Base-by-base conservation (phyloP, 2,797 vertebrate species). In the Notolepis coatsorum region DNA sequence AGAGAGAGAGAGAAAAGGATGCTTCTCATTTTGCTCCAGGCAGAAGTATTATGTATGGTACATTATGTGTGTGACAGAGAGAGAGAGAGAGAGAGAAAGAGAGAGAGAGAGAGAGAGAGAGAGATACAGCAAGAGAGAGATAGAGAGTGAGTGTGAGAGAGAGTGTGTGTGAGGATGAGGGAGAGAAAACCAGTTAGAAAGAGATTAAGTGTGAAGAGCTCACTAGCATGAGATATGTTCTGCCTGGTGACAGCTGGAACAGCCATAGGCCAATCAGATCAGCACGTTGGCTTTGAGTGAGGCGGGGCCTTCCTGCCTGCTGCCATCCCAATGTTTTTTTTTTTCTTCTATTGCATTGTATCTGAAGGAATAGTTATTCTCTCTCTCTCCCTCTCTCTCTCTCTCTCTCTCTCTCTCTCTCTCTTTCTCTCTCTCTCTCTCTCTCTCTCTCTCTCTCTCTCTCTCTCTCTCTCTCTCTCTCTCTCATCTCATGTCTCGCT, bases 231-330 rank as follows among this genome's bases (percentile, higher is more conserved):
- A 86, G 87, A 88, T 83, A 81, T 84, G 80, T 93, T 93, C 91
- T 94, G 93, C 92, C 93, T 93, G 87, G 92, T 93, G 91, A 94
- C 92, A 93, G 91, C 88, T 92, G 90, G 88, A 91, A 58, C 49
- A 82, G 76, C 77, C 64, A 72, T 41, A 43, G 80, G 81, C 92
- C 92, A 92, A 93, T 93, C 84, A 86, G 73, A 87, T 81, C 67
- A 61, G 62, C 67, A 39, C 38, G n/a, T 79, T 85, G 52, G 73
- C 28, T 84, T 80, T 84, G 81, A 89, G 75, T 71, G 73, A 90
- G 89, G 91, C 73, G 81, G 89, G n/a, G 85, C 56, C 85, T 90
- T 91, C 65, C 77, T 86, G 77, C 65, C 41, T 54, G 77, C 71
- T 75, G 65, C 67, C 71, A 7, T 79, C 68, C 67, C 58, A 72